phyloP scores from a whole-genome alignment of 53 echinoderm and acorn worm species.

The Luidia sarsii region DNA sequence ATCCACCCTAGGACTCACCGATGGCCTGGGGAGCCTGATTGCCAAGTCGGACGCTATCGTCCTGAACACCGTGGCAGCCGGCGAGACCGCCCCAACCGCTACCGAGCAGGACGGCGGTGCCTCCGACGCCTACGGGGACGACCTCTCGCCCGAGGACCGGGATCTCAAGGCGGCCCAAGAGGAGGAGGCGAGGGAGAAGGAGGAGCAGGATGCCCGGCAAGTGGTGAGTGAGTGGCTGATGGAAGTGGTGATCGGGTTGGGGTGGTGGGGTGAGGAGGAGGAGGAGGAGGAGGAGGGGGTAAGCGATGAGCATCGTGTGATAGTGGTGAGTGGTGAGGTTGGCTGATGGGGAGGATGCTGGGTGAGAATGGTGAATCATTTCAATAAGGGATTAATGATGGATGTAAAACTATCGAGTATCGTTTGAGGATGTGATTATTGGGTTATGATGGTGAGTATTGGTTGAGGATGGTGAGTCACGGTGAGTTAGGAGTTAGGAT shows the following conservation, averaged over 20 bases:
- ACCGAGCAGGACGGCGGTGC: neutral
- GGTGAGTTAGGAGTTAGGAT: no score
- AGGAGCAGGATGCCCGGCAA: conserved; percentile 8
- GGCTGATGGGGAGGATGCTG: no score
- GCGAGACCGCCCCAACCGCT: neutral
- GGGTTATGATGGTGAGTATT: no score
- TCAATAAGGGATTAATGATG: no score
- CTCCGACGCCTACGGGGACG: conserved; percentile 38
- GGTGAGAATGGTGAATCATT: no score
- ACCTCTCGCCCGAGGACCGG: conserved; percentile 35
- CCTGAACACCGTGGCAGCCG: conserved; percentile 16
- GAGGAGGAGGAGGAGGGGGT: neutral
- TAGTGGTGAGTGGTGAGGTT: no score
- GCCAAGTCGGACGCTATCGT: conserved; percentile 46
- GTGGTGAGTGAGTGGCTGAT: conserved; percentile 18
- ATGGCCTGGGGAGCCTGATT: conserved; percentile 42
- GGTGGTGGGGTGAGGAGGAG: no score
- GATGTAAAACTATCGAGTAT: no score
- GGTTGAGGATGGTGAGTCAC: no score
- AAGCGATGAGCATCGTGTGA: no score
- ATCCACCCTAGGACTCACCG: conserved; percentile 45
- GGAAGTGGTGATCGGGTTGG: no score
- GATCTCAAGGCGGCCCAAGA: conserved; percentile 15
- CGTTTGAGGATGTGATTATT: no score
- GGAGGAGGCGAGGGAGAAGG: neutral